A percentile compares a stretch with the other conserved stretches of the same genome.
phyloP scores from a whole-genome alignment of 2,888 invertebrate species.

The Chrysopilus asiliformis region DNA sequence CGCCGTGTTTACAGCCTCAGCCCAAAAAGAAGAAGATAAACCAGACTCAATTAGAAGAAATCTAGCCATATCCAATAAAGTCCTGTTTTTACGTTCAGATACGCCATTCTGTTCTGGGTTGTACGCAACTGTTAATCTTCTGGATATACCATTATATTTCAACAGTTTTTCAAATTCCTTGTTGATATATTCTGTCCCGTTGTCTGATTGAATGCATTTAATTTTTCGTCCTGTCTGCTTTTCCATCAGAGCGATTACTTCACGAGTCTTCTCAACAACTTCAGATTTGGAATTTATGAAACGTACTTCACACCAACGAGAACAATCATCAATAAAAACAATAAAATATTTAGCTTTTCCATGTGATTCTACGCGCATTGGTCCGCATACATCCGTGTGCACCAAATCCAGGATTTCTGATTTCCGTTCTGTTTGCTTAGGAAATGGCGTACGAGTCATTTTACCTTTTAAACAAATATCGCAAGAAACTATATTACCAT shows the following conservation, averaged over 20 bases:
- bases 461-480: neutral
- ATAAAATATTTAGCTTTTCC: neutral
- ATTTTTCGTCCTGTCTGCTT: slow-evolving; percentile 12
- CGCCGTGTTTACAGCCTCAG: slow-evolving; percentile 15
- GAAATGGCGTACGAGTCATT: neutral
- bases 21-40: slow-evolving; percentile 13
- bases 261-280: slow-evolving; percentile 6
- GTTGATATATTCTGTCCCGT: slow-evolving; percentile 1
- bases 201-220: slow-evolving; percentile 6
- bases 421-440: neutral
- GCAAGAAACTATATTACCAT: neutral
- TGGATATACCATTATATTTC: neutral
- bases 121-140: neutral
- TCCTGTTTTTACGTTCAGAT: slow-evolving; percentile 5
- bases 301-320: slow-evolving; percentile 10
- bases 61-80: slow-evolving; percentile 4
- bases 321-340: too few species aligned
- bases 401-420: neutral
- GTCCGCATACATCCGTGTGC: neutral
- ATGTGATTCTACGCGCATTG: neutral
- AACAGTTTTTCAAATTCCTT: neutral
- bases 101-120: slow-evolving; percentile 3
- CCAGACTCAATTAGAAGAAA: neutral
- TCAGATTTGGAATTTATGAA: slow-evolving; percentile 9
- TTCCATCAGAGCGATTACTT: slow-evolving; percentile 10